Evolutionary conservation across 2,888 invertebrate genomes (phyloP).

Genomic region (Pilophorus perplexus): DNA sequence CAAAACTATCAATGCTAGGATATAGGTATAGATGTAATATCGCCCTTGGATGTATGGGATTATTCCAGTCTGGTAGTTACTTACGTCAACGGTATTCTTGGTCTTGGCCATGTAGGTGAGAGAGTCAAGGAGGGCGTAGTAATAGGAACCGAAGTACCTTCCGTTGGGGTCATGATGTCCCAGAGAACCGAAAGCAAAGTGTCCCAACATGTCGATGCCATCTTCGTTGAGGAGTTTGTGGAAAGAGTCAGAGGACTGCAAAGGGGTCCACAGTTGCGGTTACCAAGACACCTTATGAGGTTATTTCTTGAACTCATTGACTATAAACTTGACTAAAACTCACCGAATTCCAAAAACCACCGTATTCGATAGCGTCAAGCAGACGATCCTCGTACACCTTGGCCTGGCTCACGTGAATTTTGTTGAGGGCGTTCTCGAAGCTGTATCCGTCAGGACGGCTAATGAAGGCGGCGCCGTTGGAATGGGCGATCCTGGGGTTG

Average conservation of each 20-base stretch:
- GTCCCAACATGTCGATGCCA: conserved; percentile 37
- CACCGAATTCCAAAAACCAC: conserved; percentile 33
- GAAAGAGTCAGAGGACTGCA: background rate
- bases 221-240: conserved; percentile 34
- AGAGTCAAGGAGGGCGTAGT: conserved; percentile 32
- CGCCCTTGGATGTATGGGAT: too few relatives aligned
- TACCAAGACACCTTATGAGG: background rate
- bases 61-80: too few relatives aligned
- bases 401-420: conserved; percentile 52
- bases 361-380: conserved; percentile 59
- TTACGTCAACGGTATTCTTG: conserved; percentile 28
- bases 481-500: conserved; percentile 59
- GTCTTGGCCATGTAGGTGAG: conserved; percentile 34
- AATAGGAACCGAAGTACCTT: conserved; percentile 33
- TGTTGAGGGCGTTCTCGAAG: conserved; percentile 7
- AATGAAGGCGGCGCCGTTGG: conserved; percentile 59
- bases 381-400: conserved; percentile 59
- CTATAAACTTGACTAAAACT: too few relatives aligned
- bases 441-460: conserved; percentile 55
- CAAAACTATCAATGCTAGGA: too few relatives aligned
- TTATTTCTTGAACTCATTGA: too few relatives aligned
- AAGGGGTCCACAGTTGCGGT: background rate
- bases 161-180: background rate
- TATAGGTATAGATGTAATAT: too few relatives aligned
- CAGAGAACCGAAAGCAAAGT: conserved; percentile 24